These are phyloP conservation scores for Channa argus DNA, from an alignment of 2,113 vertebrate genomes.

Conservation along the genomic window DNA sequence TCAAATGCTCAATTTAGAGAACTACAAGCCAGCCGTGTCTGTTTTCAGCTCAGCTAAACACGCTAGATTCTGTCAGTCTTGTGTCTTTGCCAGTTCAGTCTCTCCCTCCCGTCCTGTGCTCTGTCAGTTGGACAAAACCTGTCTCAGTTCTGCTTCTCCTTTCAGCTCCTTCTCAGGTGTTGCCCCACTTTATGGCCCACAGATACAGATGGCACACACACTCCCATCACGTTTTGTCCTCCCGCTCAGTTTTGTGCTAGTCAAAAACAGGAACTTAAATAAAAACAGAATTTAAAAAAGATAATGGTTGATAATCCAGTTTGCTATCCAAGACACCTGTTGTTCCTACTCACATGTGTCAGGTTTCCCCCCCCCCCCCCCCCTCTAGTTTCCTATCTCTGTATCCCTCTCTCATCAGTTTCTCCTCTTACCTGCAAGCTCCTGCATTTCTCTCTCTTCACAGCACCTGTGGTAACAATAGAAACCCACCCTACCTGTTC, in stretches of 20 bases:
- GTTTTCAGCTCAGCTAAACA: not conserved
- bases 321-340: conserved; percentile 45
- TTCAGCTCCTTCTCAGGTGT: conserved; percentile 67
- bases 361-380: not conserved
- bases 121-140: conserved; percentile 39
- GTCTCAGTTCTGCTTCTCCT: conserved; percentile 38
- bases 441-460: conserved; percentile 7
- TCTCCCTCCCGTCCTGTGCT: not conserved
- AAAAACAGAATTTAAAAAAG: not conserved
- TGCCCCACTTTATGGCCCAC: conserved; percentile 52
- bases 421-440: conserved; percentile 32
- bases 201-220: conserved; percentile 22
- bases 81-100: not conserved
- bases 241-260: not conserved
- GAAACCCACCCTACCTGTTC: conserved; percentile 77
- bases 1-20: too few species aligned
- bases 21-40: not conserved
- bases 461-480: conserved; percentile 70
- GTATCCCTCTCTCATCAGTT: conserved; percentile 31
- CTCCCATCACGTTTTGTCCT: conserved; percentile 20
- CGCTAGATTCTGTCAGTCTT: not conserved
- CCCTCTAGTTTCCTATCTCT: conserved; percentile 15
- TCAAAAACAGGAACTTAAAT: not conserved
- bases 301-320: conserved; percentile 14
- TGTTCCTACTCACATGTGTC: conserved; percentile 22